A percentile compares a stretch with the other conserved stretches of the same genome.
These are phyloP conservation scores for Trichechus manatus DNA, from an alignment of 2,113 vertebrate genomes.

Conservation along the genomic window DNA sequence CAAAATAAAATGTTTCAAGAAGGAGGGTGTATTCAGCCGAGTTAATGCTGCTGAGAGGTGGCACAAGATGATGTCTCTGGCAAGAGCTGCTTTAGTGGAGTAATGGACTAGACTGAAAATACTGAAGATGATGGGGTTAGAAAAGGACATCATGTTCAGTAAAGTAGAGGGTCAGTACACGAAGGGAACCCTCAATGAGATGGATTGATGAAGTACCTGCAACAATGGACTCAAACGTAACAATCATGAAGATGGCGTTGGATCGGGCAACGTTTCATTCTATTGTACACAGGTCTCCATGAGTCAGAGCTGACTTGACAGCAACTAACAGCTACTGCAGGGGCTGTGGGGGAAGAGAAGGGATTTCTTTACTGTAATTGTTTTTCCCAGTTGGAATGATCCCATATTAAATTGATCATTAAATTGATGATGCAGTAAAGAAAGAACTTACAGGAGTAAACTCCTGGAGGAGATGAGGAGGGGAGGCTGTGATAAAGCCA, in stretches of 20 bases:
- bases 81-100: too few species aligned
- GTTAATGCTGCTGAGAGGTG: not conserved
- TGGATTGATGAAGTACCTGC: too few species aligned
- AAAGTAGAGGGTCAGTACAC: too few species aligned
- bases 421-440: not conserved
- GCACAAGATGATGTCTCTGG: fast-evolving
- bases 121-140: too few species aligned
- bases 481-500: not conserved
- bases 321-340: not conserved
- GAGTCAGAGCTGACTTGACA: not conserved
- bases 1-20: not conserved
- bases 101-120: not conserved
- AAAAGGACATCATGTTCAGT: too few species aligned
- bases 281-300: not conserved
- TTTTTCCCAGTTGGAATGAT: not conserved
- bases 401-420: not conserved
- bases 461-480: not conserved
- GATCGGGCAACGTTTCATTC: too few species aligned
- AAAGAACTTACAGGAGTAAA: not conserved
- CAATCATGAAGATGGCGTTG: too few species aligned
- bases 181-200: too few species aligned
- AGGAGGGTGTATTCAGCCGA: fast-evolving
- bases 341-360: not conserved
- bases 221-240: too few species aligned
- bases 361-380: not conserved